Evolutionary conservation across 2,797 vertebrate genomes (phyloP).

Genomic region (Prunella strophiata): DNA sequence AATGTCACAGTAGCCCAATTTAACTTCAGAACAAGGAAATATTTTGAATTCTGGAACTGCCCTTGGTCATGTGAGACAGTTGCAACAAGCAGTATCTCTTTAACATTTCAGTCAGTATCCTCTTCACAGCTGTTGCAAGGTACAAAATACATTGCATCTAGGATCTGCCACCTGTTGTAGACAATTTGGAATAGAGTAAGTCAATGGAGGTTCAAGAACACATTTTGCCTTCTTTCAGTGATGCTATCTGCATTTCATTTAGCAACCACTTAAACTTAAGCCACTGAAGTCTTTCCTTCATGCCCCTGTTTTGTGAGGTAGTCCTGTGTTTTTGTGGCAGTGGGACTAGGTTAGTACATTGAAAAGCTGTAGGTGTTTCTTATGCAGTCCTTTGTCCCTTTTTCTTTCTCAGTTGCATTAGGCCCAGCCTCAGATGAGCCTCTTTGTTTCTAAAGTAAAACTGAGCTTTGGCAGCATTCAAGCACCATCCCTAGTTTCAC

Average conservation of each 20-base stretch:
- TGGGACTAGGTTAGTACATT: neutral
- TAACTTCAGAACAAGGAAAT: constrained; percentile 76
- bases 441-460: neutral
- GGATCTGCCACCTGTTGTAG: constrained; percentile 74
- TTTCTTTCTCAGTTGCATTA: neutral
- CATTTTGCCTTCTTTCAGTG: constrained; percentile 21
- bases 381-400: neutral
- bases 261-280: neutral
- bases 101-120: constrained; percentile 49
- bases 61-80: constrained; percentile 60
- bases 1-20: constrained; percentile 63
- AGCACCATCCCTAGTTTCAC: neutral
- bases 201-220: constrained; percentile 33
- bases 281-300: neutral
- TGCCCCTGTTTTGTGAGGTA: neutral
- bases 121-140: constrained; percentile 76
- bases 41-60: constrained; percentile 76
- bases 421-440: neutral
- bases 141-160: constrained; percentile 61
- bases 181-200: constrained; percentile 66
- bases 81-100: constrained; percentile 54
- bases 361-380: neutral
- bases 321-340: constrained; percentile 20
- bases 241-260: constrained; percentile 23
- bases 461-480: neutral